Evolutionary conservation across 1,140 invertebrate genomes (phyloP).

Genomic region (Episyrphus balteatus): DNA sequence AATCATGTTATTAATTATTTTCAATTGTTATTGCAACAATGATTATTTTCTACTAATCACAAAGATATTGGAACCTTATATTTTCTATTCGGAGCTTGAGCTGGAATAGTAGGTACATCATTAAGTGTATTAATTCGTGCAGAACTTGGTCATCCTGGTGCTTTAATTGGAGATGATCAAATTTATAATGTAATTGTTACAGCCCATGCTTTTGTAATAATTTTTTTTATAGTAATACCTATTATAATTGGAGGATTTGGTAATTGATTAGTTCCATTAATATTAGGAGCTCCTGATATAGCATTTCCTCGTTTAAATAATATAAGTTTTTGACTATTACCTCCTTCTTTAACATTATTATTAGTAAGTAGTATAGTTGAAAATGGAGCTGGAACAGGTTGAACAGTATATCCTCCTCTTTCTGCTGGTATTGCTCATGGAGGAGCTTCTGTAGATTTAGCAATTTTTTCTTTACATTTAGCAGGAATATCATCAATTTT

Average conservation of each 20-base stretch:
- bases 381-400: conserved; percentile 51
- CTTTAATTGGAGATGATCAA: conserved; percentile 52
- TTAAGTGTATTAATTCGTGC: conserved; percentile 55
- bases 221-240: conserved; percentile 72
- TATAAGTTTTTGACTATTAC: conserved; percentile 63
- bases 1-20: too few relatives aligned
- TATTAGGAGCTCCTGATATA: conserved; percentile 61
- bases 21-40: conserved; percentile 44
- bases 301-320: conserved; percentile 67
- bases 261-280: conserved; percentile 63
- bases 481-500: conserved; percentile 56
- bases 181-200: conserved; percentile 63
- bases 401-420: conserved; percentile 58
- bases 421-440: conserved; percentile 43
- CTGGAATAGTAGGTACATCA: conserved; percentile 51
- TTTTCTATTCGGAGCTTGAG: conserved; percentile 57
- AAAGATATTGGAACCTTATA: conserved; percentile 67
- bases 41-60: conserved; percentile 59
- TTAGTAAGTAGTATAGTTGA: conserved; percentile 45
- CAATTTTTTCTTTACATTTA: conserved; percentile 56
- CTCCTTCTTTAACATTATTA: conserved; percentile 48
- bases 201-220: conserved; percentile 62
- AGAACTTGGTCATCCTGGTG: conserved; percentile 49
- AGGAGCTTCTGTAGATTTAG: conserved; percentile 51
- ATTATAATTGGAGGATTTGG: conserved; percentile 68